Evolutionary conservation across 2,888 invertebrate genomes (phyloP).

Genomic region (Linnaemya vulpina): DNA sequence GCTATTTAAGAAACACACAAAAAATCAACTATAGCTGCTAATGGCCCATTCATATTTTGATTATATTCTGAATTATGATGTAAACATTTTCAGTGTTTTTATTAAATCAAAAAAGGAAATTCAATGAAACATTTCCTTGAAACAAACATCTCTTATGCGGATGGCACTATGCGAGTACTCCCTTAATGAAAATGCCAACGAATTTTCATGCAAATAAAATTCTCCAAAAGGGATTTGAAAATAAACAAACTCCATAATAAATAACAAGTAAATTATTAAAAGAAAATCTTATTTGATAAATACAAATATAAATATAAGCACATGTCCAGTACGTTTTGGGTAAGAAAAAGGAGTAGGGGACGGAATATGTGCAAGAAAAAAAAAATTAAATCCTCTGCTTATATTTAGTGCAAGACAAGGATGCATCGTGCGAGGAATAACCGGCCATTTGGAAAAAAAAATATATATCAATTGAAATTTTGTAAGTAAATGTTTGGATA

Average conservation of each 20-base stretch:
- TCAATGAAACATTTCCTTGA: too few relatives aligned
- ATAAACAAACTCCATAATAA: slow-evolving; percentile 28
- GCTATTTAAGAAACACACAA: too few relatives aligned
- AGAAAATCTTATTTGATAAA: slow-evolving; percentile 15
- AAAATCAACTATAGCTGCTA: too few relatives aligned
- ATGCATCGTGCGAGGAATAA: neutral
- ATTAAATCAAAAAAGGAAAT: too few relatives aligned
- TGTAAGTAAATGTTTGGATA: slow-evolving; percentile 42
- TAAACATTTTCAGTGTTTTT: too few relatives aligned
- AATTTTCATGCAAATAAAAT: too few relatives aligned
- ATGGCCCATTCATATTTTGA: too few relatives aligned
- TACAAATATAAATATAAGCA: neutral
- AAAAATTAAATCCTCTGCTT: slow-evolving; percentile 39
- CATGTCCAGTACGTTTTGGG: slow-evolving; percentile 36
- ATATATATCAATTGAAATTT: slow-evolving; percentile 50
- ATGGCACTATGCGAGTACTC: too few relatives aligned
- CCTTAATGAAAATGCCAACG: too few relatives aligned
- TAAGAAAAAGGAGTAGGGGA: neutral
- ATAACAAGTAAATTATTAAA: slow-evolving; percentile 23
- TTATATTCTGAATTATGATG: too few relatives aligned
- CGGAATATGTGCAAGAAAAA: neutral
- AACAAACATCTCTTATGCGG: too few relatives aligned
- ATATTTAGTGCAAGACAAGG: slow-evolving; percentile 17
- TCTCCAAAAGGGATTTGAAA: too few relatives aligned
- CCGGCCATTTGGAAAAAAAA: slow-evolving; percentile 23